Conservation (phyloP, 2,113 vertebrate genomes). For the Rhinoderma darwinii region DNA sequence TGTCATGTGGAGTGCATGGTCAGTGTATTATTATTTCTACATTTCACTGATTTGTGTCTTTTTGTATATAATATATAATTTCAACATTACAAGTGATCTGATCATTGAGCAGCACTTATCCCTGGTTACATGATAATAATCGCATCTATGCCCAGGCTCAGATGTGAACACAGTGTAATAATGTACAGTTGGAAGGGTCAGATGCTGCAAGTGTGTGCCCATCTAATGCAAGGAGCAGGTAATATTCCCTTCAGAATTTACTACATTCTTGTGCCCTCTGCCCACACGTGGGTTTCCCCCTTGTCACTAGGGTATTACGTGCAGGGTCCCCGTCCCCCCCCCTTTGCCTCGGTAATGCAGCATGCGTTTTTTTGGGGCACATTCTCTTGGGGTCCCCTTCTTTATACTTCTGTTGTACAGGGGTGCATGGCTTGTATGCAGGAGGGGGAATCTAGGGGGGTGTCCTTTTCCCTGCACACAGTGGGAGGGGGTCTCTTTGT, state of each 20-base stretch:
- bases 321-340: background rate
- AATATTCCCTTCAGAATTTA: background rate
- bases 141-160: background rate
- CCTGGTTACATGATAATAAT: background rate
- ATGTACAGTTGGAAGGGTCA: background rate
- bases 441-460: background rate
- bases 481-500: slow-evolving; percentile 24
- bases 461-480: slow-evolving; percentile 3
- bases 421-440: slow-evolving; percentile 12
- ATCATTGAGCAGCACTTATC: background rate
- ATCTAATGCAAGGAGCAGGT: background rate
- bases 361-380: background rate
- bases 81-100: background rate
- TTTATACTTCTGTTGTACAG: background rate
- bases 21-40: background rate
- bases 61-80: background rate
- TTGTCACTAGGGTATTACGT: background rate
- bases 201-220: background rate
- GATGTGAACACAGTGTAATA: background rate
- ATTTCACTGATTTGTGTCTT: background rate
- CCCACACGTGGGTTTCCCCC: slow-evolving; percentile 31
- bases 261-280: background rate
- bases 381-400: background rate
- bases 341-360: background rate
- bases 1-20: background rate